Base-by-base conservation (phyloP, 2,888 invertebrate species). In the Eupithecia insigniata region DNA sequence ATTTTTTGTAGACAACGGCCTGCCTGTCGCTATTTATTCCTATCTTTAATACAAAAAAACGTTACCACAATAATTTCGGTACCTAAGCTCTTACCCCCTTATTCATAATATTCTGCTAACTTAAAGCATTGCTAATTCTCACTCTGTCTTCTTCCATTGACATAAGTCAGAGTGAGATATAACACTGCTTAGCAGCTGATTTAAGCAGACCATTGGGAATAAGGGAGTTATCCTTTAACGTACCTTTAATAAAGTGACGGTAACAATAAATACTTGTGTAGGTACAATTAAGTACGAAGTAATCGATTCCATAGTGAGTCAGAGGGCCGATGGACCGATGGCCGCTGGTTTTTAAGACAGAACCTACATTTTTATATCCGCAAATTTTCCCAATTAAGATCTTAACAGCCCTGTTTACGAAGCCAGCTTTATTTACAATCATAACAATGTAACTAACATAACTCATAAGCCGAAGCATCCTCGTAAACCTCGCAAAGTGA, bases 401-500 rank as follows among this genome's bases (percentile, higher is more conserved):
- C 18, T 60, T 68, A 43, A 68, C 26, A 5, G 8, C 39, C 28
- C 28, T 68, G 68, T 68, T 62, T 62, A 46, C 62, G 46, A 61
- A 61, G 67, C 32, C 32, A 26, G 62, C 16, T 61, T 69, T 69
- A 69, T 69, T 62, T 46, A 62, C 46, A n/a, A 61, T 61, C 32
- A 39, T 60, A 30, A 68, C 67, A 62, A 64, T 51, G 69, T 69
- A n/a, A 62, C 69, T 28, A 58, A 60, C 67, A 26, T 69, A 34
- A 34, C 64, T 64, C 69, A 51, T 69, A 65, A 70, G 39, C 46
- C 43, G n/a, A 30, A 28, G 14, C 36, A 60, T 51, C 28, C 69
- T 70, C 69, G 62, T 70, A 70, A 70, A 70, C 51, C 60, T n/a
- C n/a, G 22, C 69, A 67, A 55, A 55, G 55, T 43, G n/a, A 26